A percentile compares a stretch with the other conserved stretches of the same genome.
These are phyloP conservation scores for Eulemur rubriventer DNA, from an alignment of 2,797 vertebrate species.

Conservation along the genomic window DNA sequence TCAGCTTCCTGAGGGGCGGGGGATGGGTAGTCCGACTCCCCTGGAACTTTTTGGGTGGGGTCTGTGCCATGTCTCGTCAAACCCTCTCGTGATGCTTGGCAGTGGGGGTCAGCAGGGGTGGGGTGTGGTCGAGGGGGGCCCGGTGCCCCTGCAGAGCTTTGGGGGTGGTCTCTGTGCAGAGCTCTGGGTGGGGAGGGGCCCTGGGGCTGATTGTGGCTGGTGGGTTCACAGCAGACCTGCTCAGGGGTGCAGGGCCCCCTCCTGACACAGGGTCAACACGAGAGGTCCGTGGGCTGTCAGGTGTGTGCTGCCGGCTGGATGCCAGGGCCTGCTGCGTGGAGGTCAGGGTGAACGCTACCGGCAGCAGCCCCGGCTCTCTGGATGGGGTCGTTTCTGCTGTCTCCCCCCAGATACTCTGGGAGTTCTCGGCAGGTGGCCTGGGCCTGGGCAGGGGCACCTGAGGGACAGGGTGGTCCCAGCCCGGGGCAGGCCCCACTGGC, in stretches of 20 bases:
- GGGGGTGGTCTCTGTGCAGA: background rate
- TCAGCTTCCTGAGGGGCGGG: background rate
- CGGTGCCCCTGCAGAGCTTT: background rate
- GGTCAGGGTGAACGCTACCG: background rate
- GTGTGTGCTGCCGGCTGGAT: background rate
- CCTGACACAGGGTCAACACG: background rate
- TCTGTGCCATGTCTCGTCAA: background rate
- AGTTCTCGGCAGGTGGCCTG: too few species aligned
- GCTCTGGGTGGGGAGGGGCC: background rate
- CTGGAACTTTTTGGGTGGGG: background rate
- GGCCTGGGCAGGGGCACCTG: background rate
- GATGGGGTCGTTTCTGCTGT: background rate
- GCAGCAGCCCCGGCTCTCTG: too few species aligned
- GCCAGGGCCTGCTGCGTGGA: background rate
- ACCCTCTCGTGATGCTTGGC: background rate
- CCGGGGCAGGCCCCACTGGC: background rate
- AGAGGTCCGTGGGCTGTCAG: background rate
- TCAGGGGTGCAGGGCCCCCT: background rate
- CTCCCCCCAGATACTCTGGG: background rate
- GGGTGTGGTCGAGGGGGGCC: too few species aligned
- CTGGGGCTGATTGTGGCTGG: fast-evolving
- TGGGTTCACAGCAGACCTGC: background rate
- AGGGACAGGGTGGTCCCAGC: background rate
- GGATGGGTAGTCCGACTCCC: background rate
- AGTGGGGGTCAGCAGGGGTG: too few species aligned